These are phyloP conservation scores for Drosophila pachea DNA, from an alignment of 1,140 invertebrate genomes.

Conservation along the genomic window DNA sequence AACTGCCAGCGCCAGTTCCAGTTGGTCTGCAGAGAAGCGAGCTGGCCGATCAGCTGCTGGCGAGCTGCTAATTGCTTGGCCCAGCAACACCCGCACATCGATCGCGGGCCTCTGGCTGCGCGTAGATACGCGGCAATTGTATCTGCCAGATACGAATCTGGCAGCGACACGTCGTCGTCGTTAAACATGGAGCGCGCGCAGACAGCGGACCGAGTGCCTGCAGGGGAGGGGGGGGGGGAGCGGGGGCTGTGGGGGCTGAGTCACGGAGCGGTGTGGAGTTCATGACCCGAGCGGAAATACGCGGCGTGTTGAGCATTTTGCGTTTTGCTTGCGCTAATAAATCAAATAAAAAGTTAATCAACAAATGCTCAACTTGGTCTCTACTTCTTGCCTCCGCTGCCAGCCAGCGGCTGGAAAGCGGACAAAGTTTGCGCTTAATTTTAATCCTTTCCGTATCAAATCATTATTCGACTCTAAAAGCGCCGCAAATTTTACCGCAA, in stretches of 20 bases:
- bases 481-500: constrained; percentile 75
- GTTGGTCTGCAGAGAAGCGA: no score
- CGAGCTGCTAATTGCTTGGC: constrained; percentile 56
- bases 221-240: no score
- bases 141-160: constrained; percentile 63
- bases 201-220: no score
- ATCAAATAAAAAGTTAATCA: constrained; percentile 77
- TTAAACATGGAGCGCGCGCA: constrained; percentile 60
- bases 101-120: not conserved
- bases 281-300: constrained; percentile 60
- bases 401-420: constrained; percentile 30
- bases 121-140: constrained; percentile 50
- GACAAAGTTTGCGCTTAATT: constrained; percentile 71
- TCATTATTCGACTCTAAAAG: constrained; percentile 54
- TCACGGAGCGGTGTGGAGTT: constrained; percentile 42
- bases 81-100: constrained; percentile 66
- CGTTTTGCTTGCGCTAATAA: constrained; percentile 66
- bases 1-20: no score
- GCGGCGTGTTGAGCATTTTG: constrained; percentile 41
- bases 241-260: not conserved
- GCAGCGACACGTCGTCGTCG: constrained; percentile 70
- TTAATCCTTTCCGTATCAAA: constrained; percentile 78
- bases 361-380: constrained; percentile 54
- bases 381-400: not conserved
- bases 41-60: constrained; percentile 3